Conservation (phyloP, 2,797 vertebrate species). For the Micropoecilia bifurca region DNA sequence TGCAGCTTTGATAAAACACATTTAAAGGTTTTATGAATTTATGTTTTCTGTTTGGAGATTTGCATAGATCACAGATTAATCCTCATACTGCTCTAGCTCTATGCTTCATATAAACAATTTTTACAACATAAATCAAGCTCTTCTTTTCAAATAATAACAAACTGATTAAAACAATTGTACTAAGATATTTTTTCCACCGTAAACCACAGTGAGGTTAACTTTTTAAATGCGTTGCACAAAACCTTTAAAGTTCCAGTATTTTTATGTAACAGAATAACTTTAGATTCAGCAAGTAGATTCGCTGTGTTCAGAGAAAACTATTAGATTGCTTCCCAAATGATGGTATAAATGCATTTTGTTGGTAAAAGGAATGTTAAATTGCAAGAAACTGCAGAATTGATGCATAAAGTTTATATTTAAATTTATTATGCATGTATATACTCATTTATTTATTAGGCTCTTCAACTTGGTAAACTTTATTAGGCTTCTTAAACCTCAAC, state of each 20-base stretch:
- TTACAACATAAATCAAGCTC: background rate
- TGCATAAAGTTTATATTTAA: background rate
- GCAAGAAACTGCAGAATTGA: background rate
- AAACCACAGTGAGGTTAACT: too few species aligned
- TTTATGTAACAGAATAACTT: background rate
- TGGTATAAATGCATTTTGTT: background rate
- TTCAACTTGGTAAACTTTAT: too few species aligned
- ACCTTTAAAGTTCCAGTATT: background rate
- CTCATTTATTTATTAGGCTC: too few species aligned
- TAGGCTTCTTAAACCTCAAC: too few species aligned
- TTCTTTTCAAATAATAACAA: background rate
- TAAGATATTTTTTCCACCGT: too few species aligned
- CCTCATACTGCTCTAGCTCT: background rate
- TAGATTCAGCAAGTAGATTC: background rate
- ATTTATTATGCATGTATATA: too few species aligned
- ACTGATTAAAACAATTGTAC: background rate
- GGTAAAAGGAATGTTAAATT: background rate
- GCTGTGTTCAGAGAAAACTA: background rate
- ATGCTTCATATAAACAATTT: background rate
- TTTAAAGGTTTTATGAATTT: background rate
- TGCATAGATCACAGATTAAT: background rate
- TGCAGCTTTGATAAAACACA: background rate
- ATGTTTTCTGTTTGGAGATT: background rate
- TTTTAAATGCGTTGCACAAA: background rate
- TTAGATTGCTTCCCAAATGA: background rate